These are phyloP conservation scores for Mormyrus hasselquistii DNA, from an alignment of 2,797 vertebrate genomes.

Conservation along the genomic window DNA sequence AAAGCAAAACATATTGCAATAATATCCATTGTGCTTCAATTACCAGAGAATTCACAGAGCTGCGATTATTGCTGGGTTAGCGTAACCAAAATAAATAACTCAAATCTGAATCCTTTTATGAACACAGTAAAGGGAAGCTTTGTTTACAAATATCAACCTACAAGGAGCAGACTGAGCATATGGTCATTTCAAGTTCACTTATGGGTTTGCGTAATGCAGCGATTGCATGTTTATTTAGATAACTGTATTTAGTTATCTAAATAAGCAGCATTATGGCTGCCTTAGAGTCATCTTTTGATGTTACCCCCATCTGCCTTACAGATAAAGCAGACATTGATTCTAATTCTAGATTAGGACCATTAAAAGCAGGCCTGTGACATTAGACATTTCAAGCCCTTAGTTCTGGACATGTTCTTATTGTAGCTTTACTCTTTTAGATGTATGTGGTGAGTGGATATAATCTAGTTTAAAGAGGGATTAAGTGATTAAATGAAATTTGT, in stretches of 20 bases:
- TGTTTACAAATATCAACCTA: neutral
- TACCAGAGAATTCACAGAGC: neutral
- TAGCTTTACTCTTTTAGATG: neutral
- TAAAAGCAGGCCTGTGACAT: neutral
- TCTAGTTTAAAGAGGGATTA: neutral
- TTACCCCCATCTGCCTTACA: neutral
- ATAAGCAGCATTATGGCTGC: neutral
- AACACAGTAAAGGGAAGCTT: neutral
- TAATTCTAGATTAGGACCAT: constrained; percentile 8
- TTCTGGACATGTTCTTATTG: neutral
- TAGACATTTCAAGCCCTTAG: neutral
- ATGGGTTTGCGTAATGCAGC: neutral
- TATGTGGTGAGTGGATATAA: neutral
- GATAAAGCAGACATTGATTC: constrained; percentile 3
- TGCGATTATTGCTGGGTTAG: neutral
- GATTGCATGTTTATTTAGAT: constrained; percentile 5
- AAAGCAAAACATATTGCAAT: neutral
- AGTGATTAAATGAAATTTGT: neutral
- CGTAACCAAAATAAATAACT: neutral
- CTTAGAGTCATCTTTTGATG: neutral
- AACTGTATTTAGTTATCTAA: constrained; percentile 5
- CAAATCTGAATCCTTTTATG: neutral
- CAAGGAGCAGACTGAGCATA: neutral
- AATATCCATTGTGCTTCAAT: neutral
- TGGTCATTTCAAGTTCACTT: neutral